Conservation (phyloP, 2,113 vertebrate species). For the Crotalus viridis region DNA sequence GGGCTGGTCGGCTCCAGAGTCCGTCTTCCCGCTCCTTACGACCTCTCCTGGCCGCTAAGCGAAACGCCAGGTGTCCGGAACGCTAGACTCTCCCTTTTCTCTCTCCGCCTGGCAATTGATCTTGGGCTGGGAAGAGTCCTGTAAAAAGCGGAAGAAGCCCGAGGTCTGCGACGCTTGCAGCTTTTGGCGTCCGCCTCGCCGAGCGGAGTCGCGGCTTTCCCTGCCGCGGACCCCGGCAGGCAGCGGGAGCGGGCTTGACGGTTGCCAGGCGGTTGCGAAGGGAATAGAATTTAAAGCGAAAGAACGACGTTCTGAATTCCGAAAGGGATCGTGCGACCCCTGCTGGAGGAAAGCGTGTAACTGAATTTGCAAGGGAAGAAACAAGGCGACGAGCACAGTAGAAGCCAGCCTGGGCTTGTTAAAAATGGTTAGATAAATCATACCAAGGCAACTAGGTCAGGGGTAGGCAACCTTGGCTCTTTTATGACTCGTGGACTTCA, state of each 20-base stretch:
- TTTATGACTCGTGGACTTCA: too few species aligned
- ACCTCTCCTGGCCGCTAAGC: neutral
- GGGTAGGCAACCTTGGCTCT: too few species aligned
- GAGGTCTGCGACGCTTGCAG: neutral
- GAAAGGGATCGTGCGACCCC: neutral
- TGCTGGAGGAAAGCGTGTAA: neutral
- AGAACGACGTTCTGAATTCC: neutral
- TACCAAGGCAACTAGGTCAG: neutral
- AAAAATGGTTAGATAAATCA: neutral
- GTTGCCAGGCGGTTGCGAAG: neutral
- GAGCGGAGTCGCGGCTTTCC: too few species aligned
- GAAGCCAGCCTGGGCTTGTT: neutral
- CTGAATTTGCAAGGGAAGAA: neutral
- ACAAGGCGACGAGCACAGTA: neutral
- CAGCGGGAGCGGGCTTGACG: neutral
- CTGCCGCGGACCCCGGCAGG: neutral
- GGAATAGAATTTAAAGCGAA: neutral
- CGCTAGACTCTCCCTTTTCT: neutral
- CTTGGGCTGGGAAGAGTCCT: neutral
- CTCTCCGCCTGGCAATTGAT: neutral
- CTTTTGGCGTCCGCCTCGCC: neutral
- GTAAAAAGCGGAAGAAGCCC: neutral
- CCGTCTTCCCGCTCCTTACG: neutral
- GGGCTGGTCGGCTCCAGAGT: too few species aligned
- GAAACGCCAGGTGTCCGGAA: neutral